A percentile compares a stretch with the other conserved stretches of the same genome.
Conservation (phyloP, 2,888 invertebrate genomes). For the Pediacus dermestoides region DNA sequence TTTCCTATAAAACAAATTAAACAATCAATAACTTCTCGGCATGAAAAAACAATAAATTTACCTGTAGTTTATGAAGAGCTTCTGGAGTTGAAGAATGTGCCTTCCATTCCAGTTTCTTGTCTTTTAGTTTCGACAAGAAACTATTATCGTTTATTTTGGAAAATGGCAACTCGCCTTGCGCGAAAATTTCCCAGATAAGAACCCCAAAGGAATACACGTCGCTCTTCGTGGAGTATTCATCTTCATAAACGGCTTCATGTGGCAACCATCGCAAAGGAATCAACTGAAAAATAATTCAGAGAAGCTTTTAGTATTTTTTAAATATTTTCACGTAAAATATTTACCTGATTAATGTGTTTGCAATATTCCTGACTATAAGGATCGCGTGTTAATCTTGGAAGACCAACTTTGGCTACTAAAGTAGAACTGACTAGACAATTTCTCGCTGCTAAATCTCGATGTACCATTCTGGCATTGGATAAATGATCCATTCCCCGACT, state of each 20-base stretch:
- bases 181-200: conserved; percentile 85
- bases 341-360: conserved; percentile 73
- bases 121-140: conserved; percentile 62
- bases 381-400: conserved; percentile 75
- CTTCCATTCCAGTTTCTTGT: conserved; percentile 65
- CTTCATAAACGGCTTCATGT: conserved; percentile 82
- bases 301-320: background rate
- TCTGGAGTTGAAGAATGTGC: conserved; percentile 63
- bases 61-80: conserved; percentile 58
- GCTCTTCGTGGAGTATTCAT: conserved; percentile 88
- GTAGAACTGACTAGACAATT: conserved; percentile 85
- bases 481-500: conserved; percentile 79
- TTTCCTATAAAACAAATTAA: conserved; percentile 52
- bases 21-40: conserved; percentile 14
- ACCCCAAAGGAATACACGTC: conserved; percentile 91
- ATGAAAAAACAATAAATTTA: conserved; percentile 35
- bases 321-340: background rate
- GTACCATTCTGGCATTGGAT: conserved; percentile 72
- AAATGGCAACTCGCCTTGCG: conserved; percentile 74
- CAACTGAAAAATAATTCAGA: conserved; percentile 51
- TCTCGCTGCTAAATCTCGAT: conserved; percentile 86
- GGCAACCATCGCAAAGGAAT: conserved; percentile 90
- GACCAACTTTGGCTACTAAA: conserved; percentile 78
- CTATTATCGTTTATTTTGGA: conserved; percentile 73
- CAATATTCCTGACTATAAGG: conserved; percentile 89